Base-by-base conservation (phyloP, 1,140 invertebrate genomes). In the Drosophila nikananu region DNA sequence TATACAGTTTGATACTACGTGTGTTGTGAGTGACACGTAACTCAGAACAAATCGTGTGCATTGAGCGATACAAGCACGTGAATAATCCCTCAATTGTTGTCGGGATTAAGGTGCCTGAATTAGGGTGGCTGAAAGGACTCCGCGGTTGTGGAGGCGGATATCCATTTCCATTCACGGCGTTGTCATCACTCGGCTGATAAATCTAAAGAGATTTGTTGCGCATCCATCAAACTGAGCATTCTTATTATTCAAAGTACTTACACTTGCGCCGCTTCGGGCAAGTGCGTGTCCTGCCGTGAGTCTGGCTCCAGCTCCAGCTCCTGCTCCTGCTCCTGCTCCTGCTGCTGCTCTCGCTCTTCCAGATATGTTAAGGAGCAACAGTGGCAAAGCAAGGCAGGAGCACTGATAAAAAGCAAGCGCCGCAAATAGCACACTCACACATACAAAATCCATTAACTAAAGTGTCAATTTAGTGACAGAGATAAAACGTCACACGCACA, bases 401-500 rank as follows among this genome's bases (percentile, higher is more conserved):
- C 58, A 42, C 63, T 73, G 84, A 83, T 83, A 83, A 83, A 77
- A 61, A 74, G 77, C 65, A 81, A 87, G 67, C 72, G 65, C 66
- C 83, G 73, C 79, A 86, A 75, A 77, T 78, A 68, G 65, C 66
- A 73, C 81, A 81, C 81, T 78, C 86, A 90, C 86, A 86, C 86
- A 90, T 80, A 84, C 81, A 80, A 91, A 91, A 91, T 84, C 87
- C 89, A 91, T 91, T 91, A 91, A 91, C 83, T 91, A 91, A 91
- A 91, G 87, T 91, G 87, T 91, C 87, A 91, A 91, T 91, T 91
- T 91, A 91, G 89, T 91, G 87, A 91, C 89, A 91, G 78, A 91
- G 87, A 91, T 91, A 91, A 91, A 91, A 91, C 83, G 89, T 83
- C 87, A 91, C 84, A 91, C 83, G 66, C 77, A 87, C 64, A 75